Base-by-base conservation (phyloP, 2,797 vertebrate species). In the Rhyacichthys aspro region DNA sequence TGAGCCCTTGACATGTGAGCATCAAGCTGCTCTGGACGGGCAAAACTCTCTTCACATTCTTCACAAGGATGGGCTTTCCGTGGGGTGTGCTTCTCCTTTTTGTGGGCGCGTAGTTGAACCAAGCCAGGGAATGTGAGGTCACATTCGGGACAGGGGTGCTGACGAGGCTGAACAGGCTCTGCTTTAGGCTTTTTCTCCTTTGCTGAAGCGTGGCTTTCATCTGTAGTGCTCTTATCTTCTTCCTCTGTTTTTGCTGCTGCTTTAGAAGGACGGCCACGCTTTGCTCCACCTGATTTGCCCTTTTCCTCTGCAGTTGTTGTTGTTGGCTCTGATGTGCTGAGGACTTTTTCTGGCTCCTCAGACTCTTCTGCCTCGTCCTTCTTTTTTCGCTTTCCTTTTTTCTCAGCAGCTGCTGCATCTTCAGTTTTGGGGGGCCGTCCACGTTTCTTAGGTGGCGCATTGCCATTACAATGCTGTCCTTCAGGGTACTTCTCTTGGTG, bases 1-100 rank as follows among this genome's bases (percentile, higher is more conserved):
- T 92, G 92, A 12, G 79, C 91, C 6, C 92, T 80, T 0, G 88
- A 87, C 77, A 86, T 84, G 76, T 94, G 93, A 42, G 91, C 91
- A 3, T 91, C 88, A 58, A 94, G 86, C 86, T 94, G 93, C 77
- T 92, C 91, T 0, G 87, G 83, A 16, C 92, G 90, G 56, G 84
- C 88, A 14, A 93, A 93, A 75, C 92, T 93, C 78, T 94, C 92
- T 60, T 93, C 92, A 42, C 93, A 94, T 71, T 94, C 93, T 37
- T 77, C 81, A 23, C 93, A 89, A 16, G 90, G 79, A 33, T 93
- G 88, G 59, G 92, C 89, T 79, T 93, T 93, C 18, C 85, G 77
- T 0, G 87, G 90, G 3, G 85, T 43, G 71, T 94, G 93, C 73
- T 92, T 93, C 66, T 93, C 92, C 69, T 93, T 93, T 83, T 94